Evolutionary conservation across 2,888 invertebrate genomes (phyloP), one percentile per base, ranked within the genome.

Genomic region (Calameuta idolon): DNA sequence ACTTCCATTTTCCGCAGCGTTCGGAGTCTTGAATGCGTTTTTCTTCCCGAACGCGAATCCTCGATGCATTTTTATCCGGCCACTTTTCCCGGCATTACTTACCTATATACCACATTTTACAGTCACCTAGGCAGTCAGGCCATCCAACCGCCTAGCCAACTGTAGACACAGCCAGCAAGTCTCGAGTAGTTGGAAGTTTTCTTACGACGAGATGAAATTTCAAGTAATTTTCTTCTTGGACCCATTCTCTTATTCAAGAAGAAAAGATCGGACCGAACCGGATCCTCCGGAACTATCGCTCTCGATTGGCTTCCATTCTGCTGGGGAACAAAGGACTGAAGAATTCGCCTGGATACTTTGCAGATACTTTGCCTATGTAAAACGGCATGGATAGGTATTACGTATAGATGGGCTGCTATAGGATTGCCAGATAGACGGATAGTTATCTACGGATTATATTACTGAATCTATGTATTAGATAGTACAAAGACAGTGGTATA

Each of bases 41-140:
- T 76, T 55, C 77, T 80, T 71, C 76, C 82, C 74, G 69, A 68
- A 55, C 23, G 40, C 30, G 71, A 78, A 40, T 74, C 74, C 73
- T 76, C 75, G 75, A 83, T 83, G 83, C 80, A 81, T 77, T 79
- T 83, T 83, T 83, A 83, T 83, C 79, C 78, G 73, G 77, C 79
- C 80, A 81, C 83, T 83, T 80, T 83, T 82, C 80, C 71, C 83
- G 79, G 76, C 69, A 75, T 78, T 79, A 79, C 79, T 83, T 79
- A 79, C 79, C 83, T 79, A 80, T 81, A 81, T 78, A 69, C 77
- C 75, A 74, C 78, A 31, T 31, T 15, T 34, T 31, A 34, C 33
- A 71, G 71, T 33, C 71, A 33, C 71, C 71, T 31, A 55, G 55
- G 5, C 55, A 55, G 23, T 23, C 55, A 23, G 12, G 4, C 5